Base-by-base conservation (phyloP, 2,888 invertebrate genomes). In the Leptinotarsa tumamoca region DNA sequence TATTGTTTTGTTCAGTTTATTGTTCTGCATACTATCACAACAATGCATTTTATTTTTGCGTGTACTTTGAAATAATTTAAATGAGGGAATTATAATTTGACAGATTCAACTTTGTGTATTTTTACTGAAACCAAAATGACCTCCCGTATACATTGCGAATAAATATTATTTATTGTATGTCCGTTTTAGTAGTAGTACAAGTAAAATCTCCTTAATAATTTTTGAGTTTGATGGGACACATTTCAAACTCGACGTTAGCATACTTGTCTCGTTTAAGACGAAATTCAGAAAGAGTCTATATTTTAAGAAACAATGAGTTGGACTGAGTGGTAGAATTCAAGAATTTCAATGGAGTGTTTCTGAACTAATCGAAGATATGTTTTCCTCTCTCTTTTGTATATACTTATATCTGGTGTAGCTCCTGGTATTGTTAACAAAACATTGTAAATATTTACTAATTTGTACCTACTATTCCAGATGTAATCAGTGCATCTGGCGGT, bases 401-500 rank as follows among this genome's bases (percentile, higher is more conserved):
- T 75, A 75, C 72, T 72, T 17, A 75, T 49, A 71, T 73, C 15
- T 68, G 58, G 66, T 72, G 66, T 69, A 72, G 58, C n/a, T 76
- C 51, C 68, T 51, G 58, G 66, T 63, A 67, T 72, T 68, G 68
- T 78, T 77, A 74, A 76, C 74, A 73, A 63, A 56, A 74, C 67
- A 51, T 77, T 80, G 79, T 80, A 80, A 67, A 83, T 80, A 79
- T 79, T 77, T 79, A 82, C 75, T 79, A 81, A 80, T 81, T 74
- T 80, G 79, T 76, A 79, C 79, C 78, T 81, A 82, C 83, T 86
- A 90, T 94, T 94, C 92, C 94, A 94, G 94, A 94, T 94, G 94
- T 94, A 94, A 94, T 94, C 94, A 94, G 92, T 94, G 94, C 93
- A 93, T 94, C 92, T 94, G 94, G 94, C 94, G 94, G 93, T 94